A percentile compares a stretch with the other conserved stretches of the same genome.
Evolutionary conservation across 2,113 vertebrate genomes (phyloP).

Genomic region (Raja brachyura): DNA sequence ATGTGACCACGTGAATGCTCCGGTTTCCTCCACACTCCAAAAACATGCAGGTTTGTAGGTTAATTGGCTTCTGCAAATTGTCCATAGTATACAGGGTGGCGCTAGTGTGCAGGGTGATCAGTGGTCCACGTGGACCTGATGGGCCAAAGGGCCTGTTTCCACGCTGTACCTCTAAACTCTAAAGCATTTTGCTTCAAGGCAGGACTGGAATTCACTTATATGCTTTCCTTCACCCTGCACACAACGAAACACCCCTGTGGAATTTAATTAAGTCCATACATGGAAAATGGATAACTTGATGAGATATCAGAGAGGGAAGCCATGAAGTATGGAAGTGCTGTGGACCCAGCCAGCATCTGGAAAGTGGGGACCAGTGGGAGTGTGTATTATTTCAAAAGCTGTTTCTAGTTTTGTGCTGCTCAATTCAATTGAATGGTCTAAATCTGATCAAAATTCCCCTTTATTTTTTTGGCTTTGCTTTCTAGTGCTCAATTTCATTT

Average conservation of each 20-base stretch:
- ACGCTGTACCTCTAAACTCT: too few relatives aligned
- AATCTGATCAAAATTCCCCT: not conserved
- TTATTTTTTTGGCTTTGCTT: not conserved
- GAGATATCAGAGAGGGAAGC: not conserved
- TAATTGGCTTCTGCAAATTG: too few relatives aligned
- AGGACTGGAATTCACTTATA: not conserved
- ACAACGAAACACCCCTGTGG: not conserved
- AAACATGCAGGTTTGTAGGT: too few relatives aligned
- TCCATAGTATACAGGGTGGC: too few relatives aligned
- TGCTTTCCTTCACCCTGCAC: not conserved
- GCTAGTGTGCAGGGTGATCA: too few relatives aligned
- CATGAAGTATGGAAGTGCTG: not conserved
- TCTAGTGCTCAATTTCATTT: conserved; percentile 1
- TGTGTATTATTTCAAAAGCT: not conserved
- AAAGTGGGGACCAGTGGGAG: not conserved
- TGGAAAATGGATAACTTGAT: not conserved
- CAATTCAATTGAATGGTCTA: not conserved
- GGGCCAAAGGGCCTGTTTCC: too few relatives aligned
- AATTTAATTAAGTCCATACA: not conserved
- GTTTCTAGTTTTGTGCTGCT: not conserved
- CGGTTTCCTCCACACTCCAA: too few relatives aligned
- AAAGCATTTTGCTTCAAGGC: not conserved
- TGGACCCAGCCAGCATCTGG: not conserved
- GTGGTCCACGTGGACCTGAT: too few relatives aligned
- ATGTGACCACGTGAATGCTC: too few relatives aligned